Conservation (phyloP, 1,140 invertebrate genomes). For the Ceratitis capitata region DNA sequence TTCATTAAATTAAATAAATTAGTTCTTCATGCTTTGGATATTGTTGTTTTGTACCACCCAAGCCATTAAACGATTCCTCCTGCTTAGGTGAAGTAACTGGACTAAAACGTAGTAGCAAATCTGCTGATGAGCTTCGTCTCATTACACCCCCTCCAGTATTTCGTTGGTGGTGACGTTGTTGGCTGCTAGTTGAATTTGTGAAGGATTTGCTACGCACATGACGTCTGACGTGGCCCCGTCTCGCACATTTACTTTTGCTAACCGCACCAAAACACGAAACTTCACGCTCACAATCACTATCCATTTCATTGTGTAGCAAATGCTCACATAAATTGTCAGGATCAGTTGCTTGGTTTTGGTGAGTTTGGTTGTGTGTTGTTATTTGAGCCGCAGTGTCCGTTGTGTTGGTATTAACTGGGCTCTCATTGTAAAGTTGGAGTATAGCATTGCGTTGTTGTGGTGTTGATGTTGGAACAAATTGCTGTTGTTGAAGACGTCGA, state of each 20-base stretch:
- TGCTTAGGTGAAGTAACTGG: neutral
- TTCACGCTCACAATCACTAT: conserved; percentile 52
- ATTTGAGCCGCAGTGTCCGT: neutral
- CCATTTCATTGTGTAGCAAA: conserved; percentile 47
- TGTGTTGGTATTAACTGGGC: neutral
- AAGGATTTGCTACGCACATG: conserved; percentile 58
- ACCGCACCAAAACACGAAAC: conserved; percentile 58
- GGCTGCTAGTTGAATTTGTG: conserved; percentile 46
- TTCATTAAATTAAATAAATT: conserved; percentile 1
- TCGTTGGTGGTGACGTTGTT: neutral
- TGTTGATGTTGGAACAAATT: neutral
- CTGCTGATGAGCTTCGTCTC: conserved; percentile 59
- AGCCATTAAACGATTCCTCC: neutral
- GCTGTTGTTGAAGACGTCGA: neutral
- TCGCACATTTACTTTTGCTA: conserved; percentile 12
- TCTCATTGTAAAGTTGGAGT: neutral
- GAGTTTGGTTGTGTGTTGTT: neutral
- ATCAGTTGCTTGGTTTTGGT: neutral
- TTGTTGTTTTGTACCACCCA: neutral
- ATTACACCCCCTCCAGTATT: conserved; percentile 41
- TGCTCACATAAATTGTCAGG: conserved; percentile 31
- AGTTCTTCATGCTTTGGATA: neutral
- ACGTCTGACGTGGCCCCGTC: conserved; percentile 39
- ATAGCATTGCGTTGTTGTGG: neutral
- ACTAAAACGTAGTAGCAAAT: conserved; percentile 51